A percentile compares a stretch with the other conserved stretches of the same genome.
Evolutionary conservation across 2,888 invertebrate species (phyloP).

Genomic region (Archips crataeganus): DNA sequence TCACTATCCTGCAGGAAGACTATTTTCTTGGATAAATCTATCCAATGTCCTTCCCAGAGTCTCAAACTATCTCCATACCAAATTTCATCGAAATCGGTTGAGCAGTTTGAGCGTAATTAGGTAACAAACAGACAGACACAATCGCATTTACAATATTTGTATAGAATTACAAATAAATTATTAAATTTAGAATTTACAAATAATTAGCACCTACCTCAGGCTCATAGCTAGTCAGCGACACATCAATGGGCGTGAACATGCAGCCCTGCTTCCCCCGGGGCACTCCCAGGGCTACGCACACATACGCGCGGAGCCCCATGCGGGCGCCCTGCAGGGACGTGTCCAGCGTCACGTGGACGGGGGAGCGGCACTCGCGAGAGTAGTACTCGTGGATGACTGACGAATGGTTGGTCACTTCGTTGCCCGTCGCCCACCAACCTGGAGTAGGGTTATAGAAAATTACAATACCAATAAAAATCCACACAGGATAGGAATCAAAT

Average conservation of each 20-base stretch:
- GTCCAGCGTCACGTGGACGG: slow-evolving; percentile 98
- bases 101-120: too few relatives aligned
- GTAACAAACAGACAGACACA: too few relatives aligned
- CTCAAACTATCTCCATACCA: too few relatives aligned
- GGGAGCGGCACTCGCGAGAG: slow-evolving; percentile 96
- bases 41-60: too few relatives aligned
- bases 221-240: slow-evolving; percentile 95
- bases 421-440: slow-evolving; percentile 99
- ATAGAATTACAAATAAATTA: too few relatives aligned
- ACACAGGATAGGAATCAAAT: too few relatives aligned
- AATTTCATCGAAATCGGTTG: too few relatives aligned
- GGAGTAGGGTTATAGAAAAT: slow-evolving; percentile 26
- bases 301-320: slow-evolving; percentile 97
- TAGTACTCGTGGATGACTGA: slow-evolving; percentile 99
- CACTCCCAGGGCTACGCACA: slow-evolving; percentile 96
- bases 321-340: slow-evolving; percentile 94
- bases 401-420: slow-evolving; percentile 98
- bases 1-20: too few relatives aligned
- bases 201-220: slow-evolving; percentile 89
- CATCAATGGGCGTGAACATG: slow-evolving; percentile 98
- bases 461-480: too few relatives aligned
- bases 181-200: too few relatives aligned
- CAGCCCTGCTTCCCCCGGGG: slow-evolving; percentile 97
- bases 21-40: too few relatives aligned
- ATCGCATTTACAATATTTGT: too few relatives aligned